phyloP scores from a whole-genome alignment of 2,888 invertebrate genomes.

The Opisthograptis luteolata region DNA sequence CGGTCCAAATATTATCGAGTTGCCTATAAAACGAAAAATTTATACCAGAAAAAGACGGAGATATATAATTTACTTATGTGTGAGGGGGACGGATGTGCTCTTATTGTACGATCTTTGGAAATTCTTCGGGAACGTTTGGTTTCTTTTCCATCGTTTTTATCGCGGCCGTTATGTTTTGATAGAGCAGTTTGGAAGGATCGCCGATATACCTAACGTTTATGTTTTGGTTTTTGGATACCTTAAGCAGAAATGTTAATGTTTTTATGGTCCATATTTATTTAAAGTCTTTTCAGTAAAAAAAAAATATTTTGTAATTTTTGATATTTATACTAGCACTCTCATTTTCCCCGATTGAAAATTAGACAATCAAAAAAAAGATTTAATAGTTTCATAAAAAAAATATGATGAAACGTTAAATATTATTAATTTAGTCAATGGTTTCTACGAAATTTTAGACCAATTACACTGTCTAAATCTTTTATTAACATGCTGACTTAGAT shows the following conservation, averaged over 20 bases:
- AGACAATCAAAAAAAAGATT: too few species aligned
- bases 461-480: too few species aligned
- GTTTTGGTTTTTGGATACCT: constrained; percentile 73
- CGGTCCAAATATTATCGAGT: constrained; percentile 81
- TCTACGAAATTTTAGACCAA: too few species aligned
- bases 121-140: constrained; percentile 79
- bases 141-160: constrained; percentile 83
- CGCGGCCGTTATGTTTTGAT: constrained; percentile 83
- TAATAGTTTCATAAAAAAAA: too few species aligned
- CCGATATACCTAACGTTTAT: constrained; percentile 82
- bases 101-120: constrained; percentile 80
- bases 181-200: constrained; percentile 78
- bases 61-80: constrained; percentile 54
- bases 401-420: too few species aligned
- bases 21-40: constrained; percentile 76
- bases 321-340: too few species aligned
- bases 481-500: too few species aligned
- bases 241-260: constrained; percentile 51
- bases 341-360: too few species aligned
- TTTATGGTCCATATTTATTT: constrained; percentile 56
- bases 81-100: constrained; percentile 62
- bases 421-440: too few species aligned
- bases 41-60: constrained; percentile 63
- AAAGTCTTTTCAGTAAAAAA: constrained; percentile 3
- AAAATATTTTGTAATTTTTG: too few species aligned